Conservation (phyloP, 2,113 vertebrate species). For the Bucco capensis region DNA sequence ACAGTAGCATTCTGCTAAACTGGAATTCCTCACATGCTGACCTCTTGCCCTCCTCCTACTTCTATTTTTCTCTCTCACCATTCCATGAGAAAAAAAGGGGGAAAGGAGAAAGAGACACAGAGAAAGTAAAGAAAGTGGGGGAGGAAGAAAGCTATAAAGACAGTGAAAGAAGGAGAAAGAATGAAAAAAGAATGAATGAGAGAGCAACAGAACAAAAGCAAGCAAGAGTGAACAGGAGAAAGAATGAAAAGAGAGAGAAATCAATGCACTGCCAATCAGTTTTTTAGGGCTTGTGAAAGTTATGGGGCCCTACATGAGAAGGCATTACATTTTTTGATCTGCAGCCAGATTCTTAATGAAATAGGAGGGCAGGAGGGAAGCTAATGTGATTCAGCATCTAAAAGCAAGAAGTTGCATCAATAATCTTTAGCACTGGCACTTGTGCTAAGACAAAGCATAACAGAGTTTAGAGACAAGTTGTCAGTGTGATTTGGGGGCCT, state of each 20-base stretch:
- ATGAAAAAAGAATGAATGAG: neutral
- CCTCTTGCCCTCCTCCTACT: slow-evolving; percentile 37
- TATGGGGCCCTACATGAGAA: slow-evolving; percentile 50
- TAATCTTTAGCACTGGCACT: slow-evolving; percentile 68
- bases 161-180: neutral
- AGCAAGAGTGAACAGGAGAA: neutral
- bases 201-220: neutral
- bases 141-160: neutral
- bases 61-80: slow-evolving; percentile 30
- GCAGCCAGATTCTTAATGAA: slow-evolving; percentile 81
- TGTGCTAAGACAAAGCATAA: slow-evolving; percentile 55
- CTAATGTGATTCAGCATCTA: slow-evolving; percentile 73
- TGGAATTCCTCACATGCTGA: slow-evolving; percentile 54
- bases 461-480: slow-evolving; percentile 59
- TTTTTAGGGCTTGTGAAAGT: slow-evolving; percentile 56
- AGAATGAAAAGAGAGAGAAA: neutral
- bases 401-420: slow-evolving; percentile 72
- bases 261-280: neutral
- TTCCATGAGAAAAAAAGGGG: neutral
- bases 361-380: slow-evolving; percentile 70
- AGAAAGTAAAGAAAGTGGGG: neutral
- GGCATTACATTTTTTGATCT: slow-evolving; percentile 70
- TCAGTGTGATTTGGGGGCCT: slow-evolving; percentile 56
- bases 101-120: neutral
- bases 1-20: neutral